phyloP scores from a whole-genome alignment of 2,797 vertebrate genomes.

The Macrochelys suwanniensis region DNA sequence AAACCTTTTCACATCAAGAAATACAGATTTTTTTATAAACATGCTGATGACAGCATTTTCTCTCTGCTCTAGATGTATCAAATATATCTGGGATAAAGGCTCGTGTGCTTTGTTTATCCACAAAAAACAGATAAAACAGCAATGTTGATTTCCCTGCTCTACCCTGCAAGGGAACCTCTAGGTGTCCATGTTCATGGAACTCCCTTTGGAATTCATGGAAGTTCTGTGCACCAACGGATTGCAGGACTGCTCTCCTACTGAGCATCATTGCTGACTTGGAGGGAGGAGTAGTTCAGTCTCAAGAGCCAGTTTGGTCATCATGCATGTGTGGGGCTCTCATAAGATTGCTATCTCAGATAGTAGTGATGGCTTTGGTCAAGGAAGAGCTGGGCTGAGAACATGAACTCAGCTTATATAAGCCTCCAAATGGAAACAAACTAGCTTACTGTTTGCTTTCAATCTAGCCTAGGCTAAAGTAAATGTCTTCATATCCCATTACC shows the following conservation, averaged over 20 bases:
- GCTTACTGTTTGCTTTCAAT: neutral
- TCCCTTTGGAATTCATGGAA: neutral
- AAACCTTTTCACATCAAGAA: neutral
- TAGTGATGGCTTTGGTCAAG: neutral
- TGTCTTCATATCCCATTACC: neutral
- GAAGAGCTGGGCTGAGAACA: neutral
- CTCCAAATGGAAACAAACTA: conserved; percentile 32
- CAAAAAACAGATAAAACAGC: neutral
- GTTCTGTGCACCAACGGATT: neutral
- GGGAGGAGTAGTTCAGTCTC: neutral
- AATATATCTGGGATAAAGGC: neutral
- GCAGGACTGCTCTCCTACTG: neutral
- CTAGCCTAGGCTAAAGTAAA: neutral
- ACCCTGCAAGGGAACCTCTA: neutral
- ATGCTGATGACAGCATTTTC: neutral
- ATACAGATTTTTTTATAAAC: neutral
- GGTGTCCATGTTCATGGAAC: neutral
- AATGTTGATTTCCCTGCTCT: neutral
- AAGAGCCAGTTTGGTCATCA: neutral
- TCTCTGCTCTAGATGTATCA: neutral
- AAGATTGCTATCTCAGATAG: neutral
- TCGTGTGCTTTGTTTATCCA: neutral
- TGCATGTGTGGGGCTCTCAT: neutral
- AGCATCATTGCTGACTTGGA: neutral
- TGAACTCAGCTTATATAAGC: neutral